Evolutionary conservation across 1,140 invertebrate species (phyloP), one percentile per base, ranked within the genome.

Genomic region (Propsilocerus akamusi): DNA sequence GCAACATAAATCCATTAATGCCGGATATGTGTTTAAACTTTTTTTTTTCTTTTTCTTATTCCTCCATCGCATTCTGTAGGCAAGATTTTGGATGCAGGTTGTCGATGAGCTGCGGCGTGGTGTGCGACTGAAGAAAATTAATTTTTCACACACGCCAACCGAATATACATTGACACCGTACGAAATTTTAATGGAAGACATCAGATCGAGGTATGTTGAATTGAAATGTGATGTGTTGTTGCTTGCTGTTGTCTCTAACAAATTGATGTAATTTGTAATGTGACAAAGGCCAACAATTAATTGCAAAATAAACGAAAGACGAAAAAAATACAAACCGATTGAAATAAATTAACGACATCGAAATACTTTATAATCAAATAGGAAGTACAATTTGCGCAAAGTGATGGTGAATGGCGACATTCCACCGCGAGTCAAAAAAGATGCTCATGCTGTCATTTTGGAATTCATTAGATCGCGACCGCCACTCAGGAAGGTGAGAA

Each of bases 121-220:
- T 10, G 90, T 97, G 0, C 84, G 92, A 65, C 70, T 97, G 59
- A 96, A 95, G 69, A 95, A 95, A 66, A 86, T 93, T 3, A 73
- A 79, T 64, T 72, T 77, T 63, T 74, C 72, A 57, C 68, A 76
- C 55, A 75, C 76, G 30, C 72, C 79, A 37, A 75, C 86, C 50
- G 91, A 96, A 67, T 97, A 85, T 66, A 89, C 95, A 66, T 66
- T 96, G 53, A 97, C 93, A n/a, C 93, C 93, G 6, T 96, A 95
- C 64, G 93, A 97, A 71, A 94, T 94, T 59, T 72, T 97, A 11
- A 92, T 97, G 83, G 89, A 97, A 59, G 93, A 97, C 61, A 97
- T 97, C 55, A 70, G 90, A 55, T 82, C 84, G 23, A 78, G 86
- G 57, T 76, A 84, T n/a, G n/a, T n/a, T n/a, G n/a, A n/a, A n/a